Conservation (phyloP, 2,113 vertebrate species). For the Eptesicus fuscus region DNA sequence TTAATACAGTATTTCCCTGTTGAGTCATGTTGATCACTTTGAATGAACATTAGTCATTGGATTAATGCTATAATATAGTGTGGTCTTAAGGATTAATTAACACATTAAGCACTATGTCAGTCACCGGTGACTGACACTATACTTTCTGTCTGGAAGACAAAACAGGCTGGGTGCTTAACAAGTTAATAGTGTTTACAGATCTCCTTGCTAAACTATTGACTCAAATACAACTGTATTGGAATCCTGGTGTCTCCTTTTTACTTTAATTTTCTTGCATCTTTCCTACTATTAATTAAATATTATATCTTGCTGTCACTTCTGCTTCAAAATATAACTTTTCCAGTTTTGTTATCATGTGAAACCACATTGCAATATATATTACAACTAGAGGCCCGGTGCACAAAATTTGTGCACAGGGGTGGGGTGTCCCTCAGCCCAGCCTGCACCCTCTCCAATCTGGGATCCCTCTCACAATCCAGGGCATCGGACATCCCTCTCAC, state of each 20-base stretch:
- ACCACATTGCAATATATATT: neutral
- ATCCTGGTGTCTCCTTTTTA: neutral
- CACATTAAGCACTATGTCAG: too few species aligned
- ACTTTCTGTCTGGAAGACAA: too few species aligned
- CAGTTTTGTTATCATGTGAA: neutral
- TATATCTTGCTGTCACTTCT: neutral
- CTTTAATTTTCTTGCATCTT: neutral
- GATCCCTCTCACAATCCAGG: too few species aligned
- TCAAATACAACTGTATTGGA: neutral
- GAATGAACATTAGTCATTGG: neutral
- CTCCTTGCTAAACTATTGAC: neutral
- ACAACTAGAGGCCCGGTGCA: neutral
- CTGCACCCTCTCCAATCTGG: too few species aligned
- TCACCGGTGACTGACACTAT: too few species aligned
- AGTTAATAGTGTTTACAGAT: neutral
- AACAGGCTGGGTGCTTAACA: too few species aligned
- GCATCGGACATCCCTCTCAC: too few species aligned
- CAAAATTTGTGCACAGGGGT: too few species aligned
- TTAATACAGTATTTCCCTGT: neutral
- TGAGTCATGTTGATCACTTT: neutral
- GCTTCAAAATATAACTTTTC: neutral
- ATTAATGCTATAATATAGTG: neutral
- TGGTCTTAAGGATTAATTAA: neutral
- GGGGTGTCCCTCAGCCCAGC: too few species aligned
- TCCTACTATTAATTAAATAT: neutral